A percentile compares a stretch with the other conserved stretches of the same genome.
These are phyloP conservation scores for Dicyrtoma fusca DNA, from an alignment of 2,888 invertebrate species.

Conservation along the genomic window DNA sequence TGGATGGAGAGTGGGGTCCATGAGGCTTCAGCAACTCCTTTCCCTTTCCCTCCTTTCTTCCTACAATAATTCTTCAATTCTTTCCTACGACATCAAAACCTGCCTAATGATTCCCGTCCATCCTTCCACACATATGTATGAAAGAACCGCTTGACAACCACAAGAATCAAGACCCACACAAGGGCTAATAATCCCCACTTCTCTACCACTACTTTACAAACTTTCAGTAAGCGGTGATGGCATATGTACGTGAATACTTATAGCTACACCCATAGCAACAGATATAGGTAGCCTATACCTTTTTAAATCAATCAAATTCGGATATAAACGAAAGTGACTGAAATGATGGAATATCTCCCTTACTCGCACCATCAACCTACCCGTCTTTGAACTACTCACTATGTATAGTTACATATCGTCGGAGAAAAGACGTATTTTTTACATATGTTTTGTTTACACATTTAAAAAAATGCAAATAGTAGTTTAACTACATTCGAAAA, in stretches of 20 bases:
- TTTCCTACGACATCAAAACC: background rate
- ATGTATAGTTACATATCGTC: no score
- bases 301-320: slow-evolving; percentile 36
- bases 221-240: no score
- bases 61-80: background rate
- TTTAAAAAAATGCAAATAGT: no score
- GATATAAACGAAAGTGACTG: slow-evolving; percentile 9
- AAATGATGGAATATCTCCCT: slow-evolving; percentile 15
- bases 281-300: background rate
- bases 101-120: slow-evolving; percentile 19
- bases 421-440: no score
- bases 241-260: no score
- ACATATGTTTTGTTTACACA: no score
- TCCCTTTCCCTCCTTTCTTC: background rate
- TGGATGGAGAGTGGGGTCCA: background rate
- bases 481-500: no score
- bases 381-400: no score
- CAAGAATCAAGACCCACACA: background rate
- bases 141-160: slow-evolving; percentile 2
- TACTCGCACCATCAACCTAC: slow-evolving; percentile 1
- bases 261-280: no score
- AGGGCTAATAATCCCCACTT: slow-evolving; percentile 19
- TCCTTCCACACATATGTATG: slow-evolving; percentile 17
- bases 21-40: background rate
- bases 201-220: no score